Base-by-base conservation (phyloP, 2,888 invertebrate genomes). In the Reticulitermes lucifugus region DNA sequence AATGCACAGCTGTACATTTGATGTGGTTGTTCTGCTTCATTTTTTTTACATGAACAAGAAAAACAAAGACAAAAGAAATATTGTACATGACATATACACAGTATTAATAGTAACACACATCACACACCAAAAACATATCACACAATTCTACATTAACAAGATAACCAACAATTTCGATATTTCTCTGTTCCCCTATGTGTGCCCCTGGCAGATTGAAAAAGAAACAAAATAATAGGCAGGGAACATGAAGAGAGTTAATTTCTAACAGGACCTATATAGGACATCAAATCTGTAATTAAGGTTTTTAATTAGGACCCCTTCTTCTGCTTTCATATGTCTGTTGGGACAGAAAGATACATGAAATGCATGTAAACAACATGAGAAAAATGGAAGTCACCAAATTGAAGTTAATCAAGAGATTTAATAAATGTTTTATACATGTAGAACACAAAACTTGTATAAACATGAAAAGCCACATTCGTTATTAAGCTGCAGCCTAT, bases 41-140 rank as follows among this genome's bases (percentile, higher is more conserved):
- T 55, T 55, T 25, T 25, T 65, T n/a, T 65, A 25, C 25, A 60
- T 60, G 14, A 60, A 60, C 60, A 79, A 79, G 29, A 73, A 83
- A 73, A 83, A 83, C 83, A 85, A 77, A 82, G 79, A 80, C 60
- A 83, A 81, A 83, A 83, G 70, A 85, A 79, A 60, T 55, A 80
- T 29, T 80, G 65, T 85, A 83, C 79, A 79, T 83, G 83, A 85
- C 85, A 85, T 79, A 73, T 85, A 85, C 77, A 85, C 85, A 65
- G n/a, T 65, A 65, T 65, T 85, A 85, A 71, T 83, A 83, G 75
- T 82, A 79, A 85, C 85, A 85, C 85, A 59, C 85, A 85, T 77
- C 85, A 83, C 85, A 85, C 85, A 85, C 81, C 79, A 81, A 83
- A 85, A 85, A 85, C 73, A 83, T 83, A 85, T 83, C 85, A 85